Conservation (phyloP, 2,797 vertebrate species). For the Limosa lapponica region DNA sequence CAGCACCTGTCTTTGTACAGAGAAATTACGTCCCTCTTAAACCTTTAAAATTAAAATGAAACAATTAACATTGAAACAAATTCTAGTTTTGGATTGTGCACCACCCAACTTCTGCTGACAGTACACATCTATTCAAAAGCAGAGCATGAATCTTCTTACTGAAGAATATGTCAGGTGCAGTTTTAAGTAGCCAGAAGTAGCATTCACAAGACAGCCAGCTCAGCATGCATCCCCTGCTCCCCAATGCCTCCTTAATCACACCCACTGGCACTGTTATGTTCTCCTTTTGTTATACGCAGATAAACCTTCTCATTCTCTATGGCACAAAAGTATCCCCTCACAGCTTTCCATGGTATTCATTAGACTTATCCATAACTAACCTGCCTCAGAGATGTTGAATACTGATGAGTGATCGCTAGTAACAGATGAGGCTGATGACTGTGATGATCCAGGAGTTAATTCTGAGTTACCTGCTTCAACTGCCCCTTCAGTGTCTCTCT, state of each 20-base stretch:
- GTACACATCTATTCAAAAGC: neutral
- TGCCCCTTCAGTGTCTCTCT: conserved; percentile 85
- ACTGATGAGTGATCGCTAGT: conserved; percentile 76
- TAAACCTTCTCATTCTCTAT: conserved; percentile 6
- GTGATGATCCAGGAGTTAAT: conserved; percentile 75
- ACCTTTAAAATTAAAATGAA: neutral
- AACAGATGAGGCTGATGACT: conserved; percentile 75
- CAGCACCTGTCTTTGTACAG: neutral
- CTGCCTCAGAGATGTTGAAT: conserved; percentile 84
- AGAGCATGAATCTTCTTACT: conserved; percentile 2
- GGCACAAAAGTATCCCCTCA: conserved; percentile 32
- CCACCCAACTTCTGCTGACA: neutral
- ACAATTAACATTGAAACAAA: neutral
- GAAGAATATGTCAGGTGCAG: neutral
- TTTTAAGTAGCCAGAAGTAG: conserved; percentile 9
- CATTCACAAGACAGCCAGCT: neutral
- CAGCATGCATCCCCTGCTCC: neutral
- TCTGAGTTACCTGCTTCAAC: conserved; percentile 89
- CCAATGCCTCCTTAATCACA: neutral
- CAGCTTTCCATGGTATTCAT: conserved; percentile 39
- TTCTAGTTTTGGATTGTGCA: neutral
- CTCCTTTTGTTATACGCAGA: neutral
- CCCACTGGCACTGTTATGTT: neutral
- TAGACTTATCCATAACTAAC: conserved; percentile 78
- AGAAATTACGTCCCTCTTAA: neutral